Conservation (phyloP, 2,888 invertebrate genomes). For the Eudasyphora cyanicolor region DNA sequence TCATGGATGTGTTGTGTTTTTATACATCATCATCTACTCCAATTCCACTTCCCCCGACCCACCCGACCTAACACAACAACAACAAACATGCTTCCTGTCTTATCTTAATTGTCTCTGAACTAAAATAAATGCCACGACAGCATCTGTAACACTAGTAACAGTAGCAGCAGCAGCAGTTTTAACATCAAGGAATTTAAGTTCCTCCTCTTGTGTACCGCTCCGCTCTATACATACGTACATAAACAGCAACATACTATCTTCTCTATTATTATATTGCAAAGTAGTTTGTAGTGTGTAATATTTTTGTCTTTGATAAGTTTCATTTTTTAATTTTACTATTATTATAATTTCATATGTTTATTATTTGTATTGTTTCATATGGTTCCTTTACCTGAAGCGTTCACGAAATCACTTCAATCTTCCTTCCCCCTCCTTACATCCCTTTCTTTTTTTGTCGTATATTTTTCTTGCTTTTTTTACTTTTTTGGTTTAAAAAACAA, state of each 20-base stretch:
- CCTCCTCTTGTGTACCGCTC: constrained; percentile 19
- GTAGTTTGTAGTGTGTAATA: constrained; percentile 65
- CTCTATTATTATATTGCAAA: constrained; percentile 62
- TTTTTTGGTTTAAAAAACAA: constrained; percentile 46
- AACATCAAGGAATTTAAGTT: constrained; percentile 37
- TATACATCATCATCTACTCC: neutral
- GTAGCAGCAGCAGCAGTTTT: constrained; percentile 41
- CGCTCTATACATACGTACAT: constrained; percentile 42
- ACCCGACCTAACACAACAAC: no score
- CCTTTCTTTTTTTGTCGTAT: constrained; percentile 35
- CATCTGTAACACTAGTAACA: constrained; percentile 20
- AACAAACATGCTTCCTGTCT: neutral
- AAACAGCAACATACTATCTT: constrained; percentile 22
- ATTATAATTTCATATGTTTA: constrained; percentile 36
- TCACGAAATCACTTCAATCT: neutral
- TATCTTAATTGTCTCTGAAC: neutral
- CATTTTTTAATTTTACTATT: constrained; percentile 45
- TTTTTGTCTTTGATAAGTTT: constrained; percentile 59
- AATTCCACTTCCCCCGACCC: neutral
- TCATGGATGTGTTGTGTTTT: constrained; percentile 24
- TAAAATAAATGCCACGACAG: neutral
- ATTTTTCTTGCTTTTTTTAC: constrained; percentile 47
- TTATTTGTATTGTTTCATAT: neutral
- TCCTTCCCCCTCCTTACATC: neutral
- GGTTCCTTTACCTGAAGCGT: neutral